Conservation (phyloP, 2,888 invertebrate genomes). For the Andrena praecox region DNA sequence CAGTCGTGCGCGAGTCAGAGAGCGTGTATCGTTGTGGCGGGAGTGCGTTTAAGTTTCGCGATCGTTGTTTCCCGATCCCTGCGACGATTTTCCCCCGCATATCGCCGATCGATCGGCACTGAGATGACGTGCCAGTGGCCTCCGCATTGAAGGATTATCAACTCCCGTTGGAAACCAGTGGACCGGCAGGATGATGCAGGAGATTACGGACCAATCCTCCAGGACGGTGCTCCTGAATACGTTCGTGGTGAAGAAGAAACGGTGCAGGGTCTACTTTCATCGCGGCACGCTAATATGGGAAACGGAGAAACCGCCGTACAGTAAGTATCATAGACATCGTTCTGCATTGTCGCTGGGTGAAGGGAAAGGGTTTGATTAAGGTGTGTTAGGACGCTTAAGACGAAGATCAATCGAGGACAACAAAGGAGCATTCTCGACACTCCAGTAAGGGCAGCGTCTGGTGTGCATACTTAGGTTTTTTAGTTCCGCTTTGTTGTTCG, state of each 20-base stretch:
- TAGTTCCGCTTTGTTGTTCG: not conserved
- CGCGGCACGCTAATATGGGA: slow-evolving; percentile 89
- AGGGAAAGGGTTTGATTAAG: not conserved
- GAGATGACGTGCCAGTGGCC: slow-evolving; percentile 27
- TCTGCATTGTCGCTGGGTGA: not conserved
- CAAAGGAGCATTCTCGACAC: slow-evolving; percentile 19
- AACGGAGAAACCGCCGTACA: slow-evolving; percentile 86
- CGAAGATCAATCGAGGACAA: not conserved
- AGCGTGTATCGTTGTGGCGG: not conserved
- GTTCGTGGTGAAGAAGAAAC: slow-evolving; percentile 88
- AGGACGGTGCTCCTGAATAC: slow-evolving; percentile 85
- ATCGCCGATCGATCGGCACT: slow-evolving; percentile 43
- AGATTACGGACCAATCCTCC: slow-evolving; percentile 72
- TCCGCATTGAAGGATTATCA: slow-evolving; percentile 14
- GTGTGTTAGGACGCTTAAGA: not conserved
- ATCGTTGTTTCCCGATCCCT: slow-evolving; percentile 24
- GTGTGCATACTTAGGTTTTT: not conserved
- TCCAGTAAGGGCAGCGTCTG: not conserved
- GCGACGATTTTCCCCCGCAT: slow-evolving; percentile 11
- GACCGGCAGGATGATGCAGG: slow-evolving; percentile 74
- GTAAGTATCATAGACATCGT: slow-evolving; percentile 82
- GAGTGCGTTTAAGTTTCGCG: not conserved
- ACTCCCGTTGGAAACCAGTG: not conserved
- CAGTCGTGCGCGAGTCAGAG: slow-evolving; percentile 52
- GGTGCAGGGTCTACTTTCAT: slow-evolving; percentile 88